phyloP scores from a whole-genome alignment of 2,888 invertebrate species.

The Drosophila borborema region DNA sequence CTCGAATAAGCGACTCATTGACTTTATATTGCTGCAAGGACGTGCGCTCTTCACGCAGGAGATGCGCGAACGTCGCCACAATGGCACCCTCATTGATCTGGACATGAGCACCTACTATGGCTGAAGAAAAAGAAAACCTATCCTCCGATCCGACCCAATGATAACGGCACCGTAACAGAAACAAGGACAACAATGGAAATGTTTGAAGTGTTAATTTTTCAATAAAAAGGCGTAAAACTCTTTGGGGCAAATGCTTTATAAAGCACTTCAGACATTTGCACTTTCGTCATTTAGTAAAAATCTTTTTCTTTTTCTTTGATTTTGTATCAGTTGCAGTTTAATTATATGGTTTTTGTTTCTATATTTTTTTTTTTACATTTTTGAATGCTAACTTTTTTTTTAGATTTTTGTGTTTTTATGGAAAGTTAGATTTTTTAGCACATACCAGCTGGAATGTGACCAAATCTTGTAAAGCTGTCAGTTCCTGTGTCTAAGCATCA shows the following conservation, averaged over 20 bases:
- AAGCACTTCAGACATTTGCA: conserved; percentile 51
- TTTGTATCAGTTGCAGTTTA: conserved; percentile 81
- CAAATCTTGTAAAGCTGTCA: conserved; percentile 56
- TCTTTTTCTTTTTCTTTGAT: conserved; percentile 55
- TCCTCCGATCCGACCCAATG: background rate
- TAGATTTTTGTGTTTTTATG: conserved; percentile 46
- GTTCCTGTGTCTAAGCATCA: conserved; percentile 45
- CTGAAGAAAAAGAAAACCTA: conserved; percentile 29
- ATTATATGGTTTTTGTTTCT: conserved; percentile 28
- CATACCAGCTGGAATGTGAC: conserved; percentile 14
- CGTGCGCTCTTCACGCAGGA: conserved; percentile 80
- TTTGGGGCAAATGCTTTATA: conserved; percentile 67
- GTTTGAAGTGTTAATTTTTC: conserved; percentile 74
- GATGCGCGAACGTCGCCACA: conserved; percentile 61
- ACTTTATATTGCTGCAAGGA: conserved; percentile 82
- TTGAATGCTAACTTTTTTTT: conserved; percentile 66
- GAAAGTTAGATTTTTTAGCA: conserved; percentile 12
- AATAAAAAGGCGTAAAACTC: conserved; percentile 60
- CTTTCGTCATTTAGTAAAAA: background rate
- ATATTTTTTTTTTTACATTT: conserved; percentile 59
- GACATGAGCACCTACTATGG: conserved; percentile 72
- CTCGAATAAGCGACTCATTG: conserved; percentile 81
- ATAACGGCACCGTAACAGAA: background rate
- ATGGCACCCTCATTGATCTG: conserved; percentile 67
- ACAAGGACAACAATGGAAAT: conserved; percentile 39